Evolutionary conservation across 2,888 invertebrate genomes (phyloP).

Genomic region (Rotaria sp.): DNA sequence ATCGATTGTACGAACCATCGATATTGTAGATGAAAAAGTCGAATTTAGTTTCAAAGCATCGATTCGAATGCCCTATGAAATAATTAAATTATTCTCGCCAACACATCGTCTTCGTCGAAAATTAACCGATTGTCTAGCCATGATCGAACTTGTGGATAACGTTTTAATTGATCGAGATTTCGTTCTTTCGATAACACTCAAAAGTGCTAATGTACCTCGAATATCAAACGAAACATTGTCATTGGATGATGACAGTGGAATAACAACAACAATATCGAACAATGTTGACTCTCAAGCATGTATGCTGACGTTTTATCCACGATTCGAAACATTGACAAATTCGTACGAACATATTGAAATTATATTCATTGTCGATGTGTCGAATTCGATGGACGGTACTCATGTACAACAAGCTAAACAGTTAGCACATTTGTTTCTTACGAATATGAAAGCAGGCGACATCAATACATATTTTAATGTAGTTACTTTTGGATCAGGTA

Average conservation of each 20-base stretch:
- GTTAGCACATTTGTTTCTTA: neutral
- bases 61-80: constrained; percentile 55
- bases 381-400: constrained; percentile 55
- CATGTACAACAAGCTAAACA: constrained; percentile 42
- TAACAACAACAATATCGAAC: constrained; percentile 43
- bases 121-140: constrained; percentile 52
- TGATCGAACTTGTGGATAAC: constrained; percentile 47
- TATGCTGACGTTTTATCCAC: constrained; percentile 55
- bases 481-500: constrained; percentile 7
- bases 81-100: constrained; percentile 48
- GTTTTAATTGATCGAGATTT: constrained; percentile 51
- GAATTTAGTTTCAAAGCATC: constrained; percentile 44
- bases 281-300: constrained; percentile 20
- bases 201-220: constrained; percentile 55
- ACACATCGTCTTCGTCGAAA: constrained; percentile 50
- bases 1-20: constrained; percentile 43
- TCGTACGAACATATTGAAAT: constrained; percentile 46
- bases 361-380: constrained; percentile 54
- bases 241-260: too few species aligned
- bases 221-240: constrained; percentile 54
- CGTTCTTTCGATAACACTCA: constrained; percentile 52
- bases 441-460: neutral
- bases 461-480: neutral
- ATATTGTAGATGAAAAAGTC: neutral
- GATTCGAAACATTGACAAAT: constrained; percentile 50